A percentile compares a stretch with the other conserved stretches of the same genome.
Conservation (phyloP, 2,888 invertebrate genomes). For the Ennomos fuscantarius region DNA sequence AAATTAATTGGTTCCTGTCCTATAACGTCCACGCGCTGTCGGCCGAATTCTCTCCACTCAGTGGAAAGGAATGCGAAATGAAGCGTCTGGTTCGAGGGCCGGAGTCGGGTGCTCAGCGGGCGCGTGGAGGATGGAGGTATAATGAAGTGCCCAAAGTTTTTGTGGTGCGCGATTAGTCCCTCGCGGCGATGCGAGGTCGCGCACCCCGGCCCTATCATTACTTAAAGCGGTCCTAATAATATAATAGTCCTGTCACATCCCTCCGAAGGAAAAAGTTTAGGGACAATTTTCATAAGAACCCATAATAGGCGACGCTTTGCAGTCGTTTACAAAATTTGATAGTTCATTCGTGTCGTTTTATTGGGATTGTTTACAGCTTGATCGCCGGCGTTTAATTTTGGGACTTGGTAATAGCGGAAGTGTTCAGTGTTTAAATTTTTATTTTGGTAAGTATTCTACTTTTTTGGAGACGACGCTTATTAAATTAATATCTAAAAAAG, state of each 20-base stretch:
- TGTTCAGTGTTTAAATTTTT: conserved; percentile 24
- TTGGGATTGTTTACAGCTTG: conserved; percentile 49
- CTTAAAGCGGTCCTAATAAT: conserved; percentile 82
- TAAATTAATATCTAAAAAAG: no score
- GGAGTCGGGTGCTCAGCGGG: conserved; percentile 3
- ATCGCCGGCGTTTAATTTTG: conserved; percentile 52
- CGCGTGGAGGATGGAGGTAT: conserved; percentile 46
- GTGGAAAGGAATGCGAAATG: conserved; percentile 42
- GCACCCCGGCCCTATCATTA: conserved; percentile 79
- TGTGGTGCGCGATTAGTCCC: conserved; percentile 75
- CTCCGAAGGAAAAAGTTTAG: conserved; percentile 69
- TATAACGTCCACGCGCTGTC: conserved; percentile 41
- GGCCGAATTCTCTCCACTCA: conserved; percentile 30
- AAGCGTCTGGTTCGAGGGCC: conserved; percentile 3
- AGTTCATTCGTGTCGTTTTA: conserved; percentile 55
- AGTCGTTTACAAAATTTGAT: conserved; percentile 70
- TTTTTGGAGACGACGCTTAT: no score
- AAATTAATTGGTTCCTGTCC: conserved; percentile 63
- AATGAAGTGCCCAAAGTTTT: conserved; percentile 79
- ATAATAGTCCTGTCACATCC: conserved; percentile 83
- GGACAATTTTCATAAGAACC: conserved; percentile 76
- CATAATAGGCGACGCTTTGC: conserved; percentile 74
- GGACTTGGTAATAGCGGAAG: conserved; percentile 52
- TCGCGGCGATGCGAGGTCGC: conserved; percentile 73
- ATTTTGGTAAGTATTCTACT: background rate